A percentile compares a stretch with the other conserved stretches of the same genome.
Conservation (phyloP, 2,797 vertebrate genomes). For the Phataginus tricuspis region DNA sequence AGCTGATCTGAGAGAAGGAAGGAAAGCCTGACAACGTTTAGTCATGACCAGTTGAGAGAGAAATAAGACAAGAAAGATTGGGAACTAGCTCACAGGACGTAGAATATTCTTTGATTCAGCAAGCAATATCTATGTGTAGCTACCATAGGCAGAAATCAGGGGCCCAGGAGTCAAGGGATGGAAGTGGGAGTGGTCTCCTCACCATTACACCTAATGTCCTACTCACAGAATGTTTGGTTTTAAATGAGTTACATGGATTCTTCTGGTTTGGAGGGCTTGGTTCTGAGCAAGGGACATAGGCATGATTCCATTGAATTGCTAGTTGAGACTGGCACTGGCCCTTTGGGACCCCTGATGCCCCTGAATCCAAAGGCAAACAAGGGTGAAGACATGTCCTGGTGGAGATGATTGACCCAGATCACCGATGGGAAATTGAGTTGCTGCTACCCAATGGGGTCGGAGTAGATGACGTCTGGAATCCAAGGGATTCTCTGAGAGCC, state of each 20-base stretch:
- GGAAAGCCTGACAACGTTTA: neutral
- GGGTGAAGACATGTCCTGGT: neutral
- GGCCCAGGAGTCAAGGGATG: neutral
- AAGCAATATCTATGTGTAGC: neutral
- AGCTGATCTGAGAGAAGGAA: neutral
- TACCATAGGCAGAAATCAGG: neutral
- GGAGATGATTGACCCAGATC: neutral
- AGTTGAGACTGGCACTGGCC: neutral
- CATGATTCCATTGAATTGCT: neutral
- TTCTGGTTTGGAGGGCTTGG: neutral
- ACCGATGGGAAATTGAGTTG: neutral
- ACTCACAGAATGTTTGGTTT: slow-evolving; percentile 13
- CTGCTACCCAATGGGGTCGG: neutral
- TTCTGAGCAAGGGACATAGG: neutral
- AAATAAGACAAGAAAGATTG: neutral
- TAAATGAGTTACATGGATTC: neutral
- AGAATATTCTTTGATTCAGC: neutral
- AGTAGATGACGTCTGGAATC: neutral
- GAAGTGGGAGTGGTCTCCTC: neutral
- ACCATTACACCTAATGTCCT: neutral
- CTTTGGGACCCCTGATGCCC: neutral
- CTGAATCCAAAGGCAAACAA: slow-evolving; percentile 38
- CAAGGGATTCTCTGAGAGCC: neutral
- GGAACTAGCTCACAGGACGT: neutral
- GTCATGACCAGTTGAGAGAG: neutral